Conservation (phyloP, 2,797 vertebrate species). For the Muraenolepis orangiensis region DNA sequence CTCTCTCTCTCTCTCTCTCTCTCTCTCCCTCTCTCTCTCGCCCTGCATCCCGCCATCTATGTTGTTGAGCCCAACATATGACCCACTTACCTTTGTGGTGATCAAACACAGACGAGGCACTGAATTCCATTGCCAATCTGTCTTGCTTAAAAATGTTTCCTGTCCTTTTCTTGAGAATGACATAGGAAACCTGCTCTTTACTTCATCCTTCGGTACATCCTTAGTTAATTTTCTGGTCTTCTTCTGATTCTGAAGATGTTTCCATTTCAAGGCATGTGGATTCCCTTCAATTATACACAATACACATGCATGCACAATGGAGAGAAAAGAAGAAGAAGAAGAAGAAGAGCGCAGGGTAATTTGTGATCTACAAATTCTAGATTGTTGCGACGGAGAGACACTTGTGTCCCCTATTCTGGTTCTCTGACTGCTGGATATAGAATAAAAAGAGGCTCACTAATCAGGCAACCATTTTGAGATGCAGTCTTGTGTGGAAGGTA, state of each 20-base stretch:
- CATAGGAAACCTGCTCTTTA: background rate
- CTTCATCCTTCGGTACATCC: background rate
- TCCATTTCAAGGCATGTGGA: background rate
- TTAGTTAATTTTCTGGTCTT: background rate
- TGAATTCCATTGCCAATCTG: conserved; percentile 80
- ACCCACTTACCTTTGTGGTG: conserved; percentile 82
- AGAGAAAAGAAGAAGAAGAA: no score
- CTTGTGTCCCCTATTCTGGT: background rate
- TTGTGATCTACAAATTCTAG: background rate
- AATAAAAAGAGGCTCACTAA: background rate
- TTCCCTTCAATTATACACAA: background rate
- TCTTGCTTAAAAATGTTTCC: background rate
- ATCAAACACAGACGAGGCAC: conserved; percentile 81
- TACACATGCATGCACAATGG: background rate
- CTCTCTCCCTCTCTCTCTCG: no score
- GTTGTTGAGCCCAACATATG: background rate
- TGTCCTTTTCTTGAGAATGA: background rate
- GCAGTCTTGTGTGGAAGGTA: conserved; percentile 2
- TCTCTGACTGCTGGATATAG: background rate
- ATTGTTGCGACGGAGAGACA: background rate
- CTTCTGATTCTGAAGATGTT: background rate
- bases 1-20: no score
- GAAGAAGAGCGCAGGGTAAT: background rate
- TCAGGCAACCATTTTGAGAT: background rate
- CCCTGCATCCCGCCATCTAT: background rate